phyloP scores from a whole-genome alignment of 2,888 invertebrate genomes.

The Mythimna vitellina region DNA sequence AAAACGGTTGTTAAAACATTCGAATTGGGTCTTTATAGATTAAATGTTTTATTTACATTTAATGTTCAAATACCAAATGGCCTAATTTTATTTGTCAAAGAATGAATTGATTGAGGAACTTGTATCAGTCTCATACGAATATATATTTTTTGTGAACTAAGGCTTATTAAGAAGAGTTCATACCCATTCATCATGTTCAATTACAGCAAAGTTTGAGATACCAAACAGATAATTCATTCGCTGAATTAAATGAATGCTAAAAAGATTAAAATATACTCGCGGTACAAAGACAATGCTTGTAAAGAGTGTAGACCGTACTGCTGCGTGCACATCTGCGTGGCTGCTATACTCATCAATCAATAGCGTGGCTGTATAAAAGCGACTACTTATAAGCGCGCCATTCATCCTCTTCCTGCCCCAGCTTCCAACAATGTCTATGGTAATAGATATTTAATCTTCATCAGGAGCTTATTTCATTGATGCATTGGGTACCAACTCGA shows the following conservation, averaged over 20 bases:
- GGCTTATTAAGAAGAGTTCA: background rate
- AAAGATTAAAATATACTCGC: background rate
- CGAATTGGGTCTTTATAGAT: slow-evolving; percentile 53
- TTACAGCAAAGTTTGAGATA: background rate
- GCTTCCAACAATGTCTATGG: slow-evolving; percentile 9
- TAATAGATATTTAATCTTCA: slow-evolving; percentile 1
- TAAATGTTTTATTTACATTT: slow-evolving; percentile 40
- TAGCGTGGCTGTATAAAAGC: background rate
- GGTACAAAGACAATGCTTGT: slow-evolving; percentile 2
- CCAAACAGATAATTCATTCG: background rate
- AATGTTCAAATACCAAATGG: slow-evolving; percentile 24
- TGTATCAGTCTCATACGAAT: background rate
- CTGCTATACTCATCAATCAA: slow-evolving; percentile 37
- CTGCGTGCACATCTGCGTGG: slow-evolving; percentile 22
- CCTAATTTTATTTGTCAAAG: slow-evolving; percentile 26
- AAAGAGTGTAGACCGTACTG: background rate
- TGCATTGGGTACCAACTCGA: background rate
- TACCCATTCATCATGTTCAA: background rate
- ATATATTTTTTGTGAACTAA: slow-evolving; percentile 9
- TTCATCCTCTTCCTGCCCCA: slow-evolving; percentile 23
- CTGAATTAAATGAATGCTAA: slow-evolving; percentile 5
- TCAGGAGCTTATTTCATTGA: background rate
- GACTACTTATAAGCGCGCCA: slow-evolving; percentile 2
- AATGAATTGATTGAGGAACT: background rate
- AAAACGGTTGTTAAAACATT: slow-evolving; percentile 42